Conservation (phyloP, 2,888 invertebrate species). For the Temnothorax unifasciatus region DNA sequence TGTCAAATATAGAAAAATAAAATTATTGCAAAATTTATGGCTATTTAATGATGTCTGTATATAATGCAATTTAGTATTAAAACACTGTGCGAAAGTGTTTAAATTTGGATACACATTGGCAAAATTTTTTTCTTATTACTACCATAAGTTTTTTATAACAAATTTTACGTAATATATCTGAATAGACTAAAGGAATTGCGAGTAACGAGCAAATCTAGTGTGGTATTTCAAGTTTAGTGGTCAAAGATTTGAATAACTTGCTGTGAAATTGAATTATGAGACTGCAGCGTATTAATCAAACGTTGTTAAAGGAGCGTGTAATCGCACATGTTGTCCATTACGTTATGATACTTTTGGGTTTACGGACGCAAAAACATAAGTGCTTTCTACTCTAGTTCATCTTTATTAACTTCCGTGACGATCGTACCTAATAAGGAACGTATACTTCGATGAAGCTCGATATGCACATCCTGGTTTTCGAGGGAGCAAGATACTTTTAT, state of each 20-base stretch:
- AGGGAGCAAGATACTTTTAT: neutral
- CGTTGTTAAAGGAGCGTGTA: constrained; percentile 56
- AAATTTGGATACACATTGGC: neutral
- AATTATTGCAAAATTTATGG: neutral
- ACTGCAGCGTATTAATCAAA: constrained; percentile 34
- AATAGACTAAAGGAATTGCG: neutral
- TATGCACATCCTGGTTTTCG: constrained; percentile 7
- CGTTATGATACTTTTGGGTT: constrained; percentile 53
- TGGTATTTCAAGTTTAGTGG: constrained; percentile 1
- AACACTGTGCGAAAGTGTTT: neutral
- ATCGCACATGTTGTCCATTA: constrained; percentile 53
- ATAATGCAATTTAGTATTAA: too few relatives aligned
- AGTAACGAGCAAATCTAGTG: neutral
- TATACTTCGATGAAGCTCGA: constrained; percentile 14
- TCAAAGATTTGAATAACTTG: constrained; percentile 17
- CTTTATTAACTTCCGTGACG: constrained; percentile 64
- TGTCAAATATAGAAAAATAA: neutral
- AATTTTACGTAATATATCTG: neutral
- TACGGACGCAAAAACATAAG: constrained; percentile 60
- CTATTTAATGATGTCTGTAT: neutral
- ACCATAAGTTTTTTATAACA: neutral
- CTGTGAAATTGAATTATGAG: constrained; percentile 4
- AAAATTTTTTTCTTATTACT: neutral
- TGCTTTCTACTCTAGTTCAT: constrained; percentile 74
- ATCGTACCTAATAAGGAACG: constrained; percentile 60